Conservation (phyloP, 2,888 invertebrate species). For the Pristionchus maxplancki region DNA sequence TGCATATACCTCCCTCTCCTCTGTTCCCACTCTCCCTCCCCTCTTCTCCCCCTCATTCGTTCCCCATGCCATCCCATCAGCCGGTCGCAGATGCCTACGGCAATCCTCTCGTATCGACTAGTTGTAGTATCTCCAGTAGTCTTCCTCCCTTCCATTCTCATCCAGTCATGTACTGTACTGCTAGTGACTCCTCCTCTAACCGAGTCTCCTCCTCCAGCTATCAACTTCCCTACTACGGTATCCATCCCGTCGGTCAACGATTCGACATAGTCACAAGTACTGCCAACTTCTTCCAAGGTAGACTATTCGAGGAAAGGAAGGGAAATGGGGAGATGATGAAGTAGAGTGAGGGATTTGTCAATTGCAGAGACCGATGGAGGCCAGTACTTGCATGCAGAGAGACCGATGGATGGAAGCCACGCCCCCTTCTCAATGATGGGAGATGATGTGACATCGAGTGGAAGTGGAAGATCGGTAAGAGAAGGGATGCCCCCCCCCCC, state of each 20-base stretch:
- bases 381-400: neutral
- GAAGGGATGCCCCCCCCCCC: too few species aligned
- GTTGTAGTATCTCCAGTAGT: neutral
- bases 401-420: neutral
- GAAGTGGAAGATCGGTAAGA: conserved; percentile 17
- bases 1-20: neutral
- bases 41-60: neutral
- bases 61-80: neutral
- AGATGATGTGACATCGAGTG: conserved; percentile 29
- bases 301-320: neutral
- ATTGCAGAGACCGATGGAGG: conserved; percentile 12
- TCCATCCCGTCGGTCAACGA: neutral
- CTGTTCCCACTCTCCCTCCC: neutral
- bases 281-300: conserved; percentile 32
- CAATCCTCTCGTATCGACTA: neutral
- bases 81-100: neutral
- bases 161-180: neutral
- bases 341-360: neutral
- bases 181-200: neutral
- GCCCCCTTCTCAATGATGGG: neutral
- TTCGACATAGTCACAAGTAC: conserved; percentile 8
- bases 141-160: neutral
- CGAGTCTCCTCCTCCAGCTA: conserved; percentile 13
- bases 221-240: conserved; percentile 7
- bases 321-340: neutral